Conservation (phyloP, 2,113 vertebrate species). For the Rallus limicola region DNA sequence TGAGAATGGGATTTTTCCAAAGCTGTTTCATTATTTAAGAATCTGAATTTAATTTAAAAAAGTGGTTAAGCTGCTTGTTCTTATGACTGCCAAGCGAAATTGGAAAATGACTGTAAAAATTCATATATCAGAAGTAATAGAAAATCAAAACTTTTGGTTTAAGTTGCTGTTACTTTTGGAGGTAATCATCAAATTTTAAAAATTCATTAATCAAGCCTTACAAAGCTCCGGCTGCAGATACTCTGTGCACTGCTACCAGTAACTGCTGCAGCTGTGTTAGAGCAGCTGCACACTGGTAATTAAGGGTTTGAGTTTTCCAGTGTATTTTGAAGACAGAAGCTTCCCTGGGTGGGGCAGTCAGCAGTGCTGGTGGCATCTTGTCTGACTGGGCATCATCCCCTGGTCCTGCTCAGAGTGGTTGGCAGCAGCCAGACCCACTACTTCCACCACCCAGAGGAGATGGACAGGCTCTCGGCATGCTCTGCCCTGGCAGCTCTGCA, state of each 20-base stretch:
- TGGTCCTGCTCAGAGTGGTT: not conserved
- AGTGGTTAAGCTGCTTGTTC: not conserved
- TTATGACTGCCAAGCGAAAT: not conserved
- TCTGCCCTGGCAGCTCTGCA: not conserved
- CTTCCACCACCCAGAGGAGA: accelerated
- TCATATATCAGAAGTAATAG: not conserved
- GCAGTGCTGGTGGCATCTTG: accelerated
- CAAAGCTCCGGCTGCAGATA: not conserved
- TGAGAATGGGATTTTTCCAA: not conserved
- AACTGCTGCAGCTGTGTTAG: not conserved
- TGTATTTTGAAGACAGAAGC: not conserved
- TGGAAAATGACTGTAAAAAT: not conserved
- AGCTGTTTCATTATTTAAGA: not conserved
- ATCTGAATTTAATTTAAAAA: not conserved
- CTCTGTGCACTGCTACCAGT: accelerated
- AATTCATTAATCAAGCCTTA: not conserved
- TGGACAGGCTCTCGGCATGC: accelerated
- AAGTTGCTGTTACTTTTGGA: not conserved
- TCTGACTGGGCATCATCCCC: accelerated
- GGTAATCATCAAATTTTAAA: not conserved
- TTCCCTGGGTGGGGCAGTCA: not conserved
- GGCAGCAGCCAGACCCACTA: accelerated
- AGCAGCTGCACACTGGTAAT: accelerated
- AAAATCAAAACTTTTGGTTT: not conserved
- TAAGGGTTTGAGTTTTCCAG: not conserved